A percentile compares a stretch with the other conserved stretches of the same genome.
Evolutionary conservation across 2,113 vertebrate species (phyloP).

Genomic region (Paradisaea rubra): DNA sequence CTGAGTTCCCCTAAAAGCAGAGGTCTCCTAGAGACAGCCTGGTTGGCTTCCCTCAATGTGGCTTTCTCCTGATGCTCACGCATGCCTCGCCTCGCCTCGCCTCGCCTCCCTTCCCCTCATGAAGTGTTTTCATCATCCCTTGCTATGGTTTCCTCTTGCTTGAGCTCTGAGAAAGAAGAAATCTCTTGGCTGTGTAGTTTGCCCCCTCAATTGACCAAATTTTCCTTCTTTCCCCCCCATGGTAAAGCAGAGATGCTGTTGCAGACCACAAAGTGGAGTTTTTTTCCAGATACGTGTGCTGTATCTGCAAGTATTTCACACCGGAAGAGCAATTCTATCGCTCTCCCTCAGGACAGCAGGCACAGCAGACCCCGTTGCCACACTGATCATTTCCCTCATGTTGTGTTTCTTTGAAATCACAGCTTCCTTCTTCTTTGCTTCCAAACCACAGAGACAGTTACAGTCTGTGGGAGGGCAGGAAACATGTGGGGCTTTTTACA

Average conservation of each 20-base stretch:
- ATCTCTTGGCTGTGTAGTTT: not conserved
- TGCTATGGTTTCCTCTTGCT: not conserved
- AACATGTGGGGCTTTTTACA: not conserved
- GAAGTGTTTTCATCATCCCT: not conserved
- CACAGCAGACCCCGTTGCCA: not conserved
- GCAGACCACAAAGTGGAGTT: not conserved
- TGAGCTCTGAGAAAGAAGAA: not conserved
- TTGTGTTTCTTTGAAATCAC: not conserved
- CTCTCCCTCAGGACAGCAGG: not conserved
- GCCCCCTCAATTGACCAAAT: not conserved
- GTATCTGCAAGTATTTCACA: not conserved
- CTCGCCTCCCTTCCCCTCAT: not conserved
- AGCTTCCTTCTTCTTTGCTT: not conserved
- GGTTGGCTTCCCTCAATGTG: not conserved
- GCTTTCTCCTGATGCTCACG: not conserved
- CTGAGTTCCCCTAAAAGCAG: not conserved
- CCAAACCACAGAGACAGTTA: not conserved
- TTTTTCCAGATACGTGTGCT: rapidly evolving
- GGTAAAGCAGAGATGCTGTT: not conserved
- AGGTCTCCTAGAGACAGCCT: not conserved
- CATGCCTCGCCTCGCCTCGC: not conserved
- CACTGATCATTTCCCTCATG: not conserved
- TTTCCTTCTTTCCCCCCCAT: not conserved
- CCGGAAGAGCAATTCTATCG: rapidly evolving
- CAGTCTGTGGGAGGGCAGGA: not conserved